These are phyloP conservation scores for Ambastaia sidthimunki DNA, from an alignment of 2,797 vertebrate species.

Conservation along the genomic window DNA sequence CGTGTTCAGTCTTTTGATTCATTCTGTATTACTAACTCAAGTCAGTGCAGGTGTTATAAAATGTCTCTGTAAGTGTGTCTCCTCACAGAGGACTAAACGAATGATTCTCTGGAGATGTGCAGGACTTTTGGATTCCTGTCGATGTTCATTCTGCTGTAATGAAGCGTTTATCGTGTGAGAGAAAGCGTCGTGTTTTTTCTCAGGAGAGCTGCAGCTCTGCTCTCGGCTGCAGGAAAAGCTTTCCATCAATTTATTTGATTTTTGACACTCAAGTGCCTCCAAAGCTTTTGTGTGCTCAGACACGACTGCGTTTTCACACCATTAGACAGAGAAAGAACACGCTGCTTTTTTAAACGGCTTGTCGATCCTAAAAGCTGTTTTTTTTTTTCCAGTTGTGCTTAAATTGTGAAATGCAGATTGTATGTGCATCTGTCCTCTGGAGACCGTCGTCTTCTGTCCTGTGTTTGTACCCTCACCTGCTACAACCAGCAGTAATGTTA, in stretches of 20 bases:
- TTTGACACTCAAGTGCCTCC: constrained; percentile 6
- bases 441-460: background rate
- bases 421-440: background rate
- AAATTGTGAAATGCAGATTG: background rate
- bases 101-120: constrained; percentile 29
- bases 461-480: background rate
- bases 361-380: background rate
- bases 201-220: background rate
- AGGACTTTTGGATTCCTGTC: background rate
- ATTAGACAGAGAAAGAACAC: background rate
- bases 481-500: background rate
- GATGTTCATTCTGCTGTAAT: background rate
- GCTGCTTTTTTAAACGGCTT: background rate
- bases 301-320: background rate
- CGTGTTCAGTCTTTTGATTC: background rate
- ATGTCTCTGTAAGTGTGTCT: constrained; percentile 17
- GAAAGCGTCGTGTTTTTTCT: background rate
- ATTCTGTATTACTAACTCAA: background rate
- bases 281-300: background rate
- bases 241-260: background rate
- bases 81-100: constrained; percentile 16
- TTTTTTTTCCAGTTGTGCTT: background rate
- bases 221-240: constrained; percentile 14
- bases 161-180: constrained; percentile 10
- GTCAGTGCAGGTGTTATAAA: background rate